These are phyloP conservation scores for Macrochelys suwanniensis DNA, from an alignment of 2,797 vertebrate species.

Conservation along the genomic window DNA sequence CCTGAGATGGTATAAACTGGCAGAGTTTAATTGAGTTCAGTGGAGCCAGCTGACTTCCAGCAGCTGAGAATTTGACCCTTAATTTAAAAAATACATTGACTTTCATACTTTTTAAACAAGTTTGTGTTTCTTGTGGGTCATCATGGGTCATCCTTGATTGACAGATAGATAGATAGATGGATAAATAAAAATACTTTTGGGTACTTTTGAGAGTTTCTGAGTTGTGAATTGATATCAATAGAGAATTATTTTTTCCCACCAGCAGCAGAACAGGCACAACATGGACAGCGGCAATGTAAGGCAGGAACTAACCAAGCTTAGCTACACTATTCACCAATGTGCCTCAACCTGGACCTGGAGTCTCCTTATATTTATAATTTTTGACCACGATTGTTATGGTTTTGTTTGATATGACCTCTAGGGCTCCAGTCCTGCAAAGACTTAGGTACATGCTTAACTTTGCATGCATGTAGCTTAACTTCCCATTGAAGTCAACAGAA, in stretches of 20 bases:
- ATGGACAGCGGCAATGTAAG: background rate
- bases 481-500: background rate
- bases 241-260: background rate
- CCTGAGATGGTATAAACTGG: background rate
- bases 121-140: background rate
- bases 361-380: background rate
- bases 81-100: background rate
- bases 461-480: background rate
- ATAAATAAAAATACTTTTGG: no score
- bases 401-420: background rate
- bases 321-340: background rate
- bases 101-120: background rate
- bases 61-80: background rate
- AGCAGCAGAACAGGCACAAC: background rate
- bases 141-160: background rate
- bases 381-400: background rate
- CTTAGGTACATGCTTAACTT: background rate
- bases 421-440: fast-evolving
- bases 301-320: background rate
- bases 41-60: background rate
- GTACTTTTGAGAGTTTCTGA: background rate
- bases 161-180: background rate
- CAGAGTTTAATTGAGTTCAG: background rate
- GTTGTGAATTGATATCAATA: background rate
- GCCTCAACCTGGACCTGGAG: background rate